Base-by-base conservation (phyloP, 2,113 vertebrate species). In the Neotoma lepida region DNA sequence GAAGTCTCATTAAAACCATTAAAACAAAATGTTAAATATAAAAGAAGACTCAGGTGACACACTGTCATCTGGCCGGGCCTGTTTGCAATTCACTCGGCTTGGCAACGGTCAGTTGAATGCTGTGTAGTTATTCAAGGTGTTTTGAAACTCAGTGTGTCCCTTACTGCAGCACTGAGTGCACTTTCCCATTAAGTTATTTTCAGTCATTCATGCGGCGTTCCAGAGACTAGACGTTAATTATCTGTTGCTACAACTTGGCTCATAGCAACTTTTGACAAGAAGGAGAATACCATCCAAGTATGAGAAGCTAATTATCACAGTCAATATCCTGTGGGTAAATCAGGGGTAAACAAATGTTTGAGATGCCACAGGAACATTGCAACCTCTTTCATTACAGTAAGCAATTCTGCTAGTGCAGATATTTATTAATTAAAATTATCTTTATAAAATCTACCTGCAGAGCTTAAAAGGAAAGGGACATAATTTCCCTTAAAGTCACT, bases 271-370 rank as follows among this genome's bases (percentile, higher is more conserved):
- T 89, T 54, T 89, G 85, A 95, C 33, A 76, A 86, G 73, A 68
- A 91, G 49, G 54, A 90, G 71, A 95, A 35, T 51, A 70, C 22
- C 54, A 89, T 89, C 41, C 85, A 94, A 86, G 56, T 76, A 90
- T 85, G 63, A 91, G 71, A 88, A 93, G 88, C 49, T 91, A 92
- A 96, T 89, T 95, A 94, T 76, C 85, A 70, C 73, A 92, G 73
- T 92, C 64, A 81, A 86, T 89, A 63, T 81, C 73, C 85, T 86
- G 80, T 68, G 63, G 78, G 58, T 92, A 61, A 64, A 91, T 86
- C 10, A 63, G 35, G 78, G 61, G 56, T 61, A 86, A 95, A 39
- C 20, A 61, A 51, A 78, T 81, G 64, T 81, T 49, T 39, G 22
- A 44, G 12, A 68, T 81, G 91, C 14, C 35, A 61, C 26, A 44